Conservation (phyloP, 2,797 vertebrate species). For the Ispidina picta region DNA sequence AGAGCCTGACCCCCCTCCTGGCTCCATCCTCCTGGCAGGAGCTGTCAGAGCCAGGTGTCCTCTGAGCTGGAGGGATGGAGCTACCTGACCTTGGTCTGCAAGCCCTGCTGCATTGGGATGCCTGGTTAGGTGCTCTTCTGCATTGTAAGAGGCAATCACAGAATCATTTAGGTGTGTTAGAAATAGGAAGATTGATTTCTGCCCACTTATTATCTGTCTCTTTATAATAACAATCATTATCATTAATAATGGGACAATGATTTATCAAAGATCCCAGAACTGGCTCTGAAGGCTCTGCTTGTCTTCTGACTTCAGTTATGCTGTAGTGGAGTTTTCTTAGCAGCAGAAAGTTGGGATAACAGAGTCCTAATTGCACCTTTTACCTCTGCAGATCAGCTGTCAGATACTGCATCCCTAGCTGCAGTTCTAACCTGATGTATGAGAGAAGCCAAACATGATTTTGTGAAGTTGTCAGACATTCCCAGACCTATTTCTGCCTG, state of each 20-base stretch:
- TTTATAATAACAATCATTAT: background rate
- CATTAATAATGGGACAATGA: background rate
- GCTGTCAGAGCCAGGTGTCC: too few species aligned
- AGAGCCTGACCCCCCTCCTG: too few species aligned
- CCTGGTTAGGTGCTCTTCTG: background rate
- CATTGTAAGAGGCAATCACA: background rate
- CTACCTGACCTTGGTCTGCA: background rate
- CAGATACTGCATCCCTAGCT: background rate
- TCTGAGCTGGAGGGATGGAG: background rate
- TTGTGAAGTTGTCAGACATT: background rate
- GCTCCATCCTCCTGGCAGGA: too few species aligned
- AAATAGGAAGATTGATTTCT: background rate
- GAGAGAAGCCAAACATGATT: background rate
- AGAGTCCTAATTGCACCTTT: background rate
- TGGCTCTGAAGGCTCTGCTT: background rate
- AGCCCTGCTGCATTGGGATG: background rate
- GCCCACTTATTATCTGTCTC: background rate
- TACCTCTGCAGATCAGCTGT: background rate
- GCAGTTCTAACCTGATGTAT: background rate
- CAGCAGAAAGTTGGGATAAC: background rate
- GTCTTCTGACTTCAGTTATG: background rate
- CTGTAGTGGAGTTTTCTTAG: background rate
- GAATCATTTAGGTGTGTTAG: background rate
- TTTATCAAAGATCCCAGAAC: background rate
- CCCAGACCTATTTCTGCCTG: background rate